Conservation (phyloP, 2,888 invertebrate genomes). For the Atherix ibis region DNA sequence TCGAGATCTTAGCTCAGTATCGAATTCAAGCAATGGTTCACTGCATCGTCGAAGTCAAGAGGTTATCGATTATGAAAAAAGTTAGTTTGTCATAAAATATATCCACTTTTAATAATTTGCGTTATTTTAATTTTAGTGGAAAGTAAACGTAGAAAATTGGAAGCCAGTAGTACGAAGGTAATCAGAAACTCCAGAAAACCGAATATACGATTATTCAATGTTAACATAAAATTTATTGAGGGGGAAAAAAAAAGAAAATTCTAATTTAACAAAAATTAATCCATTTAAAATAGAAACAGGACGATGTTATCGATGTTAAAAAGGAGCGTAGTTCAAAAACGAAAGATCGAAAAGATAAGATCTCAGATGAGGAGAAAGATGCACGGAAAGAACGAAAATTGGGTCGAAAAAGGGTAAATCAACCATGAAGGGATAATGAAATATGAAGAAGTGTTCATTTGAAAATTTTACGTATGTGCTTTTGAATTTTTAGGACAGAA, state of each 20-base stretch:
- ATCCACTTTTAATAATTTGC: not conserved
- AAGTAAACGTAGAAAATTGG: constrained; percentile 62
- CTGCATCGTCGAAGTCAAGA: constrained; percentile 39
- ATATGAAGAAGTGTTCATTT: constrained; percentile 10
- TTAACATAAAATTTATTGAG: constrained; percentile 14
- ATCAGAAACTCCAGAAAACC: too few relatives aligned
- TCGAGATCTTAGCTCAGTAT: constrained; percentile 40
- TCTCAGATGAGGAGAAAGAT: constrained; percentile 66
- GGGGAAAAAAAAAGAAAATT: not conserved
- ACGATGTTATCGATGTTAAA: constrained; percentile 19
- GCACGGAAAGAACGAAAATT: constrained; percentile 65
- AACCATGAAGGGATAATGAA: constrained; percentile 3
- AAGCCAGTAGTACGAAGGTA: constrained; percentile 66
- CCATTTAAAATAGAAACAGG: too few relatives aligned
- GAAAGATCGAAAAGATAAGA: constrained; percentile 44
- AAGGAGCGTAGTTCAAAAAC: constrained; percentile 36
- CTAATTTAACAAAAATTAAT: too few relatives aligned
- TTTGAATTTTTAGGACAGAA: constrained; percentile 42
- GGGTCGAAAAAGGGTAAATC: constrained; percentile 57
- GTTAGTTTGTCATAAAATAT: constrained; percentile 22
- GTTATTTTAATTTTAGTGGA: not conserved
- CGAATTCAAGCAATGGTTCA: constrained; percentile 37
- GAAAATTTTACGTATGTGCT: constrained; percentile 2
- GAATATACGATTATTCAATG: constrained; percentile 57
- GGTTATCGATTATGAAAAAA: constrained; percentile 43